Percentiles rank a stretch among this genome's conserved stretches.
phyloP scores from a whole-genome alignment of 2,113 vertebrate species.

The Amphiprion ocellaris region DNA sequence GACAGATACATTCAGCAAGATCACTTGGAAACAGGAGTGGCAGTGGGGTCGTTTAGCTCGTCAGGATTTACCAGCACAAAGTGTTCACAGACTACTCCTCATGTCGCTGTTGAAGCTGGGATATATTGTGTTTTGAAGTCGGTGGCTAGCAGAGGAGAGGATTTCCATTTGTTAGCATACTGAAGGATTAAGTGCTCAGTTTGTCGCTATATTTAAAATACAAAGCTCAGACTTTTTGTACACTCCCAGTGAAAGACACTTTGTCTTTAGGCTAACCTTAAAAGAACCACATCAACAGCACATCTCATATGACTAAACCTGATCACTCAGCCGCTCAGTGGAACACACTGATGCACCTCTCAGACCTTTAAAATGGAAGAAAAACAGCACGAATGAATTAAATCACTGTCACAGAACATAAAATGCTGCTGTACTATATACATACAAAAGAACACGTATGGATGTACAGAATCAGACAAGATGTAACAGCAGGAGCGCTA shows the following conservation, averaged over 20 bases:
- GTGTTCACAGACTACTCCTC: conserved; percentile 28
- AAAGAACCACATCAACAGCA: conserved; percentile 3
- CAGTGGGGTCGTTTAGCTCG: conserved; percentile 6
- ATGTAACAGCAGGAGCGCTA: conserved; percentile 19
- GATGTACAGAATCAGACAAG: conserved; percentile 29
- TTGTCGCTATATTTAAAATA: conserved; percentile 69
- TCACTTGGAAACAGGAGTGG: conserved; percentile 37
- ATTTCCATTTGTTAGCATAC: conserved; percentile 17
- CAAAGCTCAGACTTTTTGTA: conserved; percentile 24
- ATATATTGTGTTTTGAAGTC: conserved; percentile 5
- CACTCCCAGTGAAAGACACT: conserved; percentile 20
- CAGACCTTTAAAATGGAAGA: conserved; percentile 1
- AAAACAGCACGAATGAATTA: conserved; percentile 32
- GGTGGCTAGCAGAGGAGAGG: conserved; percentile 10
- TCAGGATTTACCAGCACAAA: conserved; percentile 25
- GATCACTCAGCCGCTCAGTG: background rate
- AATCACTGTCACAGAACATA: conserved; percentile 26
- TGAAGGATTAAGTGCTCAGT: conserved; percentile 52
- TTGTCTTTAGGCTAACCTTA: background rate
- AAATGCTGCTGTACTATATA: conserved; percentile 54
- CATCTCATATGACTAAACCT: background rate
- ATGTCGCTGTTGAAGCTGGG: conserved; percentile 3
- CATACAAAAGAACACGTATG: conserved; percentile 48
- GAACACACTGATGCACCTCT: conserved; percentile 13
- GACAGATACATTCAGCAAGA: conserved; percentile 69